Conservation (phyloP, 2,113 vertebrate species). For the Hipposideros armiger region DNA sequence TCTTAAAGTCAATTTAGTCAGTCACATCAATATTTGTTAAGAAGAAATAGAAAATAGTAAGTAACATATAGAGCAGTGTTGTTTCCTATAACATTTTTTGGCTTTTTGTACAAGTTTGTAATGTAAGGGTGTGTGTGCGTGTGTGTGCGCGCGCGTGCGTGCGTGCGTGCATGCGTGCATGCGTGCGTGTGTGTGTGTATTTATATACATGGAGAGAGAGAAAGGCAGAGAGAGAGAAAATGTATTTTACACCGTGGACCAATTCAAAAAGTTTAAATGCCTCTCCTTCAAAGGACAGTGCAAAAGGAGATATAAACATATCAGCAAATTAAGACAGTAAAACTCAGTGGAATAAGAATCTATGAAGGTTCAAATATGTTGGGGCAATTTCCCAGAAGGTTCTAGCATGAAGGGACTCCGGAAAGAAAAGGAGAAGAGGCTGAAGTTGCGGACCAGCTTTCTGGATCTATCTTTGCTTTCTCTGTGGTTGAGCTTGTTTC, state of each 20-base stretch:
- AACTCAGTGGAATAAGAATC: not conserved
- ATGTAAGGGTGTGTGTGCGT: not conserved
- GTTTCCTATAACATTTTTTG: not conserved
- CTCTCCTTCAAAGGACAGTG: not conserved
- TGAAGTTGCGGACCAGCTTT: not conserved
- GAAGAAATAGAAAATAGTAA: constrained; percentile 3
- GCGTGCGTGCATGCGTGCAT: too few species aligned
- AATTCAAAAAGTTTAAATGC: not conserved
- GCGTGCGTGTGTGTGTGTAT: accelerated
- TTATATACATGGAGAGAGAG: not conserved
- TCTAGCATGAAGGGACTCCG: not conserved
- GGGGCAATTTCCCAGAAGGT: not conserved
- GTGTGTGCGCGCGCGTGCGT: too few species aligned
- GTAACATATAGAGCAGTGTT: not conserved
- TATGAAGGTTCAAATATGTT: not conserved
- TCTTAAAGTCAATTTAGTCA: not conserved
- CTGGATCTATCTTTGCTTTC: not conserved
- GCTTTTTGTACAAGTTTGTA: not conserved
- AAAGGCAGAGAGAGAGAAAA: not conserved
- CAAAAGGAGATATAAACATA: not conserved
- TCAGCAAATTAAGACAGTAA: not conserved
- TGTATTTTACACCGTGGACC: not conserved
- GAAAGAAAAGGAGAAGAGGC: not conserved
- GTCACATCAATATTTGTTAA: not conserved
- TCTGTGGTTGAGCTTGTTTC: constrained; percentile 59